phyloP scores from a whole-genome alignment of 2,888 invertebrate species.

The Germaria angustata region DNA sequence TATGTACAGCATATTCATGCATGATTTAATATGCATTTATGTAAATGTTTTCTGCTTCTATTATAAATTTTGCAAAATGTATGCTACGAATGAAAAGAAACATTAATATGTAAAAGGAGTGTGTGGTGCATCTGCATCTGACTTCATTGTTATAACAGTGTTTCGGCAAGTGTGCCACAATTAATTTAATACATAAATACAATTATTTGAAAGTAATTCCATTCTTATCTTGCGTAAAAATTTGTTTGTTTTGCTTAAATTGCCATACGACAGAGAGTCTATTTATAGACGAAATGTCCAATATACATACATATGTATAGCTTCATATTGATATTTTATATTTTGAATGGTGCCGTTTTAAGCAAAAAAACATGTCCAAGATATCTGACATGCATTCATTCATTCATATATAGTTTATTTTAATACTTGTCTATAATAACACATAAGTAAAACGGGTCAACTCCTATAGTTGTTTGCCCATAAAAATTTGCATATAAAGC shows the following conservation, averaged over 20 bases:
- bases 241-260: not conserved
- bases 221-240: not conserved
- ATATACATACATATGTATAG: not conserved
- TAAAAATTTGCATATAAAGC: constrained; percentile 57
- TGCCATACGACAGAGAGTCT: not conserved
- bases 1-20: constrained; percentile 2
- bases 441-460: not conserved
- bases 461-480: not conserved
- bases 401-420: not conserved
- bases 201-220: too few relatives aligned
- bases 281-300: too few relatives aligned
- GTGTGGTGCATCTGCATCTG: constrained; percentile 6
- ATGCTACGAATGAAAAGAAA: not conserved
- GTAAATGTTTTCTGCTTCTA: constrained; percentile 16
- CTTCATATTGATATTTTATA: not conserved
- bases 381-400: not conserved
- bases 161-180: not conserved
- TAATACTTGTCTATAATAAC: not conserved
- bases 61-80: not conserved
- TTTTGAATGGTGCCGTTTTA: not conserved
- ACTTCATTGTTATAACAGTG: constrained; percentile 11
- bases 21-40: constrained; percentile 44
- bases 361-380: not conserved
- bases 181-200: not conserved
- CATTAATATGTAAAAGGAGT: not conserved